phyloP scores from a whole-genome alignment of 2,888 invertebrate genomes.

The Antitype chi region DNA sequence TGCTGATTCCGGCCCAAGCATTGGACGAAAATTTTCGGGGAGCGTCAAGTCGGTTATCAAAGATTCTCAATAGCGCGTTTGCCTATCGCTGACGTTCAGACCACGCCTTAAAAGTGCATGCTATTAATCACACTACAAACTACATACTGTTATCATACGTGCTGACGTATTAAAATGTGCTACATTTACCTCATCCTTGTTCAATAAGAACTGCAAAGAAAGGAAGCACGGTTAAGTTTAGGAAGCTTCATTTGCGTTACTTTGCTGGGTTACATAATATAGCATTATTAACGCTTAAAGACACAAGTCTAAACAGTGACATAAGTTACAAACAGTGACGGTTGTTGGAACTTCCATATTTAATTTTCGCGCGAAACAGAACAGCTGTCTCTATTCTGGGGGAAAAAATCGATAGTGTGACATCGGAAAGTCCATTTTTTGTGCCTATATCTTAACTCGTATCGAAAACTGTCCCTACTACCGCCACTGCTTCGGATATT shows the following conservation, averaged over 20 bases:
- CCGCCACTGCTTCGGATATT: conserved; percentile 25
- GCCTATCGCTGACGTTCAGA: conserved; percentile 35
- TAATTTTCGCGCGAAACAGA: conserved; percentile 35
- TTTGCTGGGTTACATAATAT: conserved; percentile 10
- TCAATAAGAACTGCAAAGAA: conserved; percentile 86
- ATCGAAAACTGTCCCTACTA: background rate
- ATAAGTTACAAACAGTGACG: conserved; percentile 25
- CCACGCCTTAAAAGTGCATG: conserved; percentile 41
- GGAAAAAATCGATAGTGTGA: conserved; percentile 41
- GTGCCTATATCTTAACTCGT: conserved; percentile 8
- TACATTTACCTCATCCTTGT: conserved; percentile 85
- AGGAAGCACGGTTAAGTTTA: conserved; percentile 72
- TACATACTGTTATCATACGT: conserved; percentile 40
- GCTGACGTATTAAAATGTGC: conserved; percentile 64
- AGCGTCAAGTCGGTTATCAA: conserved; percentile 16
- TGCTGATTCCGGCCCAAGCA: conserved; percentile 7
- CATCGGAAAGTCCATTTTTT: conserved; percentile 28
- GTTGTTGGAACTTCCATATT: conserved; percentile 26
- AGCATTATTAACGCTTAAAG: conserved; percentile 1
- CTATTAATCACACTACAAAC: conserved; percentile 36
- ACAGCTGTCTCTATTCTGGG: conserved; percentile 20
- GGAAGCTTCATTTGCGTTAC: conserved; percentile 67
- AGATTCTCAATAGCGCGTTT: background rate
- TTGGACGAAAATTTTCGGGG: conserved; percentile 8
- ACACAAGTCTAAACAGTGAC: background rate